Conservation (phyloP, 1,140 invertebrate species). For the Megathymus violae region DNA sequence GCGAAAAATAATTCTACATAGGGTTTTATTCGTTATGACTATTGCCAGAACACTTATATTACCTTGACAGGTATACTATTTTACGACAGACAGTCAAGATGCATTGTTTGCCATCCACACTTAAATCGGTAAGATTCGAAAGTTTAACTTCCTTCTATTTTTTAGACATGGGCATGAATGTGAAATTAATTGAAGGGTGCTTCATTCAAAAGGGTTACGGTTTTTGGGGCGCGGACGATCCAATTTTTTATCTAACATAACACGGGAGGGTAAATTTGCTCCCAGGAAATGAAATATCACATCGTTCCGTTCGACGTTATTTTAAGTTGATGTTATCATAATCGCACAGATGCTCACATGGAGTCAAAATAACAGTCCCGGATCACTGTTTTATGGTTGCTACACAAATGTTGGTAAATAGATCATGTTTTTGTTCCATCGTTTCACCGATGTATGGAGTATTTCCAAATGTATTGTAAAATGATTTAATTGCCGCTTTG, state of each 20-base stretch:
- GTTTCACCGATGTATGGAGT: too few species aligned
- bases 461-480: too few species aligned
- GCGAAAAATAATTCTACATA: background rate
- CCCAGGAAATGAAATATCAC: constrained; percentile 19
- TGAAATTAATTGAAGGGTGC: constrained; percentile 76
- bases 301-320: constrained; percentile 7
- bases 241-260: constrained; percentile 52
- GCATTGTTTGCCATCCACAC: constrained; percentile 47
- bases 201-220: constrained; percentile 59
- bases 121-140: constrained; percentile 43
- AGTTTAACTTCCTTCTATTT: constrained; percentile 67
- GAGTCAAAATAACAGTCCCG: background rate
- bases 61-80: constrained; percentile 1
- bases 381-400: background rate
- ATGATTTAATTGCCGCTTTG: too few species aligned
- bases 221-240: constrained; percentile 60
- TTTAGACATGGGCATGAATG: constrained; percentile 72
- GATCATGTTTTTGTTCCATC: too few species aligned
- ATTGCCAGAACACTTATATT: constrained; percentile 1
- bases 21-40: background rate
- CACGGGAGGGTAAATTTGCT: constrained; percentile 1
- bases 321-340: constrained; percentile 2
- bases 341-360: constrained; percentile 6
- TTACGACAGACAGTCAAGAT: constrained; percentile 13
- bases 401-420: background rate